Conservation (phyloP, 2,113 vertebrate species). For the Fulmarus glacialis region DNA sequence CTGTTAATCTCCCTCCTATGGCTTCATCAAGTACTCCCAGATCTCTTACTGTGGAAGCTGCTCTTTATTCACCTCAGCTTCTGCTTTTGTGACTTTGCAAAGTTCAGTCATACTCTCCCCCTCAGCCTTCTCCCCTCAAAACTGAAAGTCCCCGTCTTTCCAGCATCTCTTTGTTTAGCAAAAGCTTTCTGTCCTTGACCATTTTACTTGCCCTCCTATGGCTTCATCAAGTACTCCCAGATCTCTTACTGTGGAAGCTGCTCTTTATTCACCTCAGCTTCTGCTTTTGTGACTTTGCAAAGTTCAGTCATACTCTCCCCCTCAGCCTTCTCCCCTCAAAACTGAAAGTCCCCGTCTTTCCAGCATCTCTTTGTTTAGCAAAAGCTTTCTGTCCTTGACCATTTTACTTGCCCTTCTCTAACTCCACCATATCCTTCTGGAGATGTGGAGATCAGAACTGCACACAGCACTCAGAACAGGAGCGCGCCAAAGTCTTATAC, state of each 20-base stretch:
- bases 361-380: background rate
- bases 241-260: background rate
- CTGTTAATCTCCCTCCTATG: background rate
- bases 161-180: background rate
- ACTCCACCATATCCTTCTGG: background rate
- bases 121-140: background rate
- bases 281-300: background rate
- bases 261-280: background rate
- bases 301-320: background rate
- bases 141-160: background rate
- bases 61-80: background rate
- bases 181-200: background rate
- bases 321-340: background rate
- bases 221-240: background rate
- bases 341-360: background rate
- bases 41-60: background rate
- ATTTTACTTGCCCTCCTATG: background rate
- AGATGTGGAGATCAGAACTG: background rate
- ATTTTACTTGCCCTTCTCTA: background rate
- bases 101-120: background rate
- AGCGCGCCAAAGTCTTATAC: background rate
- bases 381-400: background rate
- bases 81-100: background rate
- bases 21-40: background rate
- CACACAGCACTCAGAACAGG: background rate